Evolutionary conservation across 2,113 vertebrate species (phyloP), one percentile per base, ranked within the genome.

Genomic region (Gobius niger): DNA sequence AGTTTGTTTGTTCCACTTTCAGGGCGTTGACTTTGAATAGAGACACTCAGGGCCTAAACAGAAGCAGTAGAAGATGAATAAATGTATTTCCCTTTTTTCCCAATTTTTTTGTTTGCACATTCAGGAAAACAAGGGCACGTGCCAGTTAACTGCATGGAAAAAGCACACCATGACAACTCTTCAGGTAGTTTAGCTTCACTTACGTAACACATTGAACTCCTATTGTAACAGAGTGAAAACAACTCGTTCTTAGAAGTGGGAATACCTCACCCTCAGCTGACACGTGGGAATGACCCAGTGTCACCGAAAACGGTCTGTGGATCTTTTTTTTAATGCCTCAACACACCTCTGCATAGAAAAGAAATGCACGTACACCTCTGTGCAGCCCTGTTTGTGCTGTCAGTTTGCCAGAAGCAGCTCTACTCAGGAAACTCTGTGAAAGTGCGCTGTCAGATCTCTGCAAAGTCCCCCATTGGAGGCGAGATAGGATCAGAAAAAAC

Each of bases 351-450:
- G 24, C 41, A 16, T 15, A 60, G 7, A 50, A 50, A 6, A 42
- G 6, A 57, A 13, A 57, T 40, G 14, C 0, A 60, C 51, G 69
- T 24, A 40, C 46, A 47, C 49, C 68, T 76, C 59, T 50, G 10
- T 56, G 60, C 56, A 56, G 72, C 68, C 50, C 15, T 85, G 83
- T 87, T 86, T 81, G 60, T 84, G 49, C 84, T 89, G 83, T 84
- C 77, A 68, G 41, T 10, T 15, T 51, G 82, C 83, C 87, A 85
- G 84, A 77, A 56, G 13, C 81, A 79, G 67, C 69, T 81, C 82
- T 78, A 67, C 77, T 79, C 77, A 86, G 83, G 88, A 88, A 90
- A 85, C 82, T 81, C 80, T 75, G 72, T 80, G 68, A 85, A 90
- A 85, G 76, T 2, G 79, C 84, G 68, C 34, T 65, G 75, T 86